phyloP scores from a whole-genome alignment of 2,113 vertebrate genomes.

The Rutilus rutilus region DNA sequence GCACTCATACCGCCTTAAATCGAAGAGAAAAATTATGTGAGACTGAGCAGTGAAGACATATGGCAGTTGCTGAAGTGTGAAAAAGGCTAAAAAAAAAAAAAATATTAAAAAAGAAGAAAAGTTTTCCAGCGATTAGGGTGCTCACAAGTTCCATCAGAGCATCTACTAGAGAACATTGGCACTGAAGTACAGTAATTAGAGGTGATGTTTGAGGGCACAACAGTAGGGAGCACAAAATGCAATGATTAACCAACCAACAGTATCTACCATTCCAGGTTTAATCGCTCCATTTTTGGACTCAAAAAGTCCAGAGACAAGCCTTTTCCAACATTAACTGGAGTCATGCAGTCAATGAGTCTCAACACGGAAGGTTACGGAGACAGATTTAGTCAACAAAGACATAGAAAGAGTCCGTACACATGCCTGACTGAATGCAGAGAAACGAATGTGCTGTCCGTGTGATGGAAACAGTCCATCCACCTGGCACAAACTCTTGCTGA shows the following conservation, averaged over 20 bases:
- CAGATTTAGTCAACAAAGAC: not conserved
- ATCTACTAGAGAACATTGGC: not conserved
- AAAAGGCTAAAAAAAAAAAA: not conserved
- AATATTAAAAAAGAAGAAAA: not conserved
- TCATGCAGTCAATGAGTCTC: not conserved
- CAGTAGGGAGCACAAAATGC: not conserved
- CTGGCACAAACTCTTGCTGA: conserved; percentile 43
- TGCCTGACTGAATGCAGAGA: not conserved
- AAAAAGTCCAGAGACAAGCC: not conserved
- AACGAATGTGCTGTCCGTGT: not conserved
- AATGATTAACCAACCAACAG: conserved; percentile 18
- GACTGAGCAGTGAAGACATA: conserved; percentile 1
- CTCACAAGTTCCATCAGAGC: not conserved
- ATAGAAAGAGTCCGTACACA: conserved; percentile 13
- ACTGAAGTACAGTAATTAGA: conserved; percentile 32
- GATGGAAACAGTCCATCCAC: not conserved
- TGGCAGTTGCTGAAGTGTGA: conserved; percentile 1
- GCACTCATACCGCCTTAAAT: not conserved
- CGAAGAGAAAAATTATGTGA: not conserved
- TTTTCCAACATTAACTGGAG: conserved; percentile 24
- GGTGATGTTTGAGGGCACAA: conserved; percentile 9
- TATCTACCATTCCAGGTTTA: conserved; percentile 18
- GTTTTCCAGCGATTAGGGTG: not conserved
- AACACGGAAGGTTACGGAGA: not conserved
- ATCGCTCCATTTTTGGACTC: not conserved